Evolutionary conservation across 2,888 invertebrate species (phyloP), one percentile per base, ranked within the genome.

Genomic region (Erebia palarica): DNA sequence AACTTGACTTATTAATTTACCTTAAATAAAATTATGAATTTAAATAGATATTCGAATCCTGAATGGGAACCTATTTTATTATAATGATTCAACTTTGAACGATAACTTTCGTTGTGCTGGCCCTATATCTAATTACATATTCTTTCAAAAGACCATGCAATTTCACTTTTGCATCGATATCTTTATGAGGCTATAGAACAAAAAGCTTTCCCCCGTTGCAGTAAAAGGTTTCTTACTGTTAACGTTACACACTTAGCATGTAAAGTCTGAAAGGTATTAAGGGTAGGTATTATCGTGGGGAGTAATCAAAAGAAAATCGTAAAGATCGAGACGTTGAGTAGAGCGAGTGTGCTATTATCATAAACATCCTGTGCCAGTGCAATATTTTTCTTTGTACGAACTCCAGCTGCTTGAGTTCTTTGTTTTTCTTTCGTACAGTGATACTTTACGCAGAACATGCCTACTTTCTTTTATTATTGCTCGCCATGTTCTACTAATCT

Each of bases 381-480:
- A 88, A 90, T 91, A 90, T 89, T 89, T 87, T 86, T 85, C 90
- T 89, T 90, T 91, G 89, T 90, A 87, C 84, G 86, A 88, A 84
- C 88, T 89, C 86, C 80, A 83, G 81, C 84, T 85, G 84, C 85
- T 85, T 81, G 81, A 86, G 79, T 83, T 87, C 89, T 91, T 92
- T 92, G 91, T 92, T 91, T 36, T 58, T 59, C 58, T 88, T 86
- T 86, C 83, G 75, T 86, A 82, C 87, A 86, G 82, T 90, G 88
- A 90, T 91, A 91, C 91, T 90, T 90, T 89, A 86, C 86, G 82
- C 85, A 89, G 59, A 49, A 16, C 67, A 89, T 89, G 88, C 67
- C 89, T 89, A 88, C 88, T 88, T 88, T 86, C 92, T 89, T 91
- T 92, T 92, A 92, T 92, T 89, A 78, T 80, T 86, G 87, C 86